phyloP scores from a whole-genome alignment of 2,113 vertebrate species.

The Ptyas mucosa region DNA sequence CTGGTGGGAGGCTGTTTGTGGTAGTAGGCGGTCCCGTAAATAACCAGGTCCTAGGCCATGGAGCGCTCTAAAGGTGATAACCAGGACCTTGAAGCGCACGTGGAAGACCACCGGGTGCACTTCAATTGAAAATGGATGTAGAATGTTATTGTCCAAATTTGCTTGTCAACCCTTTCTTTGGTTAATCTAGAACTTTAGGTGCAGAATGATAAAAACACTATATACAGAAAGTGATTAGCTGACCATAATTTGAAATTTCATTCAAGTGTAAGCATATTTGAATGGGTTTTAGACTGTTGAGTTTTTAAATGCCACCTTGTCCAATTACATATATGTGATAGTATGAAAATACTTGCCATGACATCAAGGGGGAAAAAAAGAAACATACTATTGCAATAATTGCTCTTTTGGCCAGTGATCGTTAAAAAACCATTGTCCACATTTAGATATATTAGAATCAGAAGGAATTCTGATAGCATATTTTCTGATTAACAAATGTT shows the following conservation, averaged over 20 bases:
- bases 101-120: too few relatives aligned
- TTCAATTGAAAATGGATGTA: background rate
- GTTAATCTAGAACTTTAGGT: background rate
- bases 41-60: too few relatives aligned
- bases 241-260: background rate
- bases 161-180: background rate
- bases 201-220: background rate
- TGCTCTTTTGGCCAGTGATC: background rate
- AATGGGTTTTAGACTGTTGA: background rate
- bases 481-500: background rate
- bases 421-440: background rate
- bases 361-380: background rate
- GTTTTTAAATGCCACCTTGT: background rate
- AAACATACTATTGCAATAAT: background rate
- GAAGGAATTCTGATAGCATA: background rate
- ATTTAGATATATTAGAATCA: background rate
- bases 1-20: too few relatives aligned
- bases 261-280: background rate
- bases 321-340: background rate
- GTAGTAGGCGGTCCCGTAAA: too few relatives aligned
- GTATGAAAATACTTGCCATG: background rate
- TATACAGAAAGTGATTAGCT: background rate
- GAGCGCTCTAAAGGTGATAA: too few relatives aligned
- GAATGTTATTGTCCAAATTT: background rate
- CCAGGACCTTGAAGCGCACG: too few relatives aligned